These are phyloP conservation scores for Frankliniella intonsa DNA, from an alignment of 2,888 invertebrate species.

Conservation along the genomic window DNA sequence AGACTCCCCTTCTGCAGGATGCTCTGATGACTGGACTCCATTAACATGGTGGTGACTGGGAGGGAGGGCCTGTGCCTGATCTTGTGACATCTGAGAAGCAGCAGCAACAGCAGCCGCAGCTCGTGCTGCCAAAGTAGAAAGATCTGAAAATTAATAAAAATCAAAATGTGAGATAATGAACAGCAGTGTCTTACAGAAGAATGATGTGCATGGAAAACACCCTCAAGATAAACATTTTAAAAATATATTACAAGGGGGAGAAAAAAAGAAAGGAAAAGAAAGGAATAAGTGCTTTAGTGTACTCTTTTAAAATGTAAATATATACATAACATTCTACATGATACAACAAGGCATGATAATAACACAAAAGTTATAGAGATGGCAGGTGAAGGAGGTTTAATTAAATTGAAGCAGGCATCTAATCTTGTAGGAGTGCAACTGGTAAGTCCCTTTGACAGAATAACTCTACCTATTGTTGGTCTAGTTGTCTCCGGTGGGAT, in stretches of 20 bases:
- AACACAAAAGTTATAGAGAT: no score
- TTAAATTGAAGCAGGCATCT: not conserved
- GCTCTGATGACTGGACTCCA: not conserved
- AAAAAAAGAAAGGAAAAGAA: no score
- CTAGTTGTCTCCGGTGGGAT: conserved; percentile 12
- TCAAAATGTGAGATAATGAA: not conserved
- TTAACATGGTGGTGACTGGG: not conserved
- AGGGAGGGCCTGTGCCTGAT: not conserved
- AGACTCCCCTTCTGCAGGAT: conserved; percentile 7
- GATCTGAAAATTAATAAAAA: conserved; percentile 6
- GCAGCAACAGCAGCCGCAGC: conserved; percentile 7
- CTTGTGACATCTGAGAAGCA: conserved; percentile 3
- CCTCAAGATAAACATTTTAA: no score
- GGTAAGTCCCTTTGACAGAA: not conserved
- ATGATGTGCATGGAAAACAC: no score
- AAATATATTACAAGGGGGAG: no score
- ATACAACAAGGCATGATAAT: no score
- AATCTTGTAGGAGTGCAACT: not conserved
- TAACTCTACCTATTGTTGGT: conserved; percentile 3
- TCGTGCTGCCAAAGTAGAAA: not conserved
- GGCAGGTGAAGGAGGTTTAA: no score
- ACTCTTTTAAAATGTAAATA: no score
- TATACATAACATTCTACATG: no score
- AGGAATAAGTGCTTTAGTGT: no score
- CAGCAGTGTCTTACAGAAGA: no score